Conservation (phyloP, 1,140 invertebrate species). For the Brachionus paranguensis region DNA sequence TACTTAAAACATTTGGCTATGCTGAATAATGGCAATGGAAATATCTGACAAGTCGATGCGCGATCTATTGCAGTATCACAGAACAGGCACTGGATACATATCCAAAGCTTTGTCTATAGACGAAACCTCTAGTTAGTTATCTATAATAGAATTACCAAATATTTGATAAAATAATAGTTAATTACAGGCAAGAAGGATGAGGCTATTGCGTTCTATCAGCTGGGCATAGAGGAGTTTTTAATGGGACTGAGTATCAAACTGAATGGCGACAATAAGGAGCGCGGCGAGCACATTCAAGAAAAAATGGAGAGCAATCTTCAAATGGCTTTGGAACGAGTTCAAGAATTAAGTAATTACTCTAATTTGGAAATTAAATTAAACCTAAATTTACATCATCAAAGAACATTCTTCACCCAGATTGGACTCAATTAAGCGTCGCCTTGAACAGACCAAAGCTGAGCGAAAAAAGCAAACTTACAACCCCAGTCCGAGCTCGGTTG, state of each 20-base stretch:
- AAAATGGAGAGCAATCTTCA: conserved; percentile 36
- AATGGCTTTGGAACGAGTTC: conserved; percentile 33
- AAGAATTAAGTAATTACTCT: neutral
- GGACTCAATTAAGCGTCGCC: neutral
- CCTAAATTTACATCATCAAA: neutral
- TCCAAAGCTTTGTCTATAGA: conserved; percentile 3
- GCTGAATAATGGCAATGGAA: neutral
- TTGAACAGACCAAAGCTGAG: neutral
- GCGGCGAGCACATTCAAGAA: neutral
- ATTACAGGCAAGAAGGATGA: conserved; percentile 15
- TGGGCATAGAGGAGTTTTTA: conserved; percentile 24
- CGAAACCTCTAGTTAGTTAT: conserved; percentile 4
- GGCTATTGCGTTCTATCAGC: conserved; percentile 16
- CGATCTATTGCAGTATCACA: conserved; percentile 5
- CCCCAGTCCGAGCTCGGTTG: neutral
- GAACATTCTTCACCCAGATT: neutral
- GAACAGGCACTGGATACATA: neutral
- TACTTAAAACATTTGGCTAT: neutral
- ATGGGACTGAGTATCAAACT: conserved; percentile 5
- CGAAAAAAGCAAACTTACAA: neutral
- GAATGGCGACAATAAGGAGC: neutral
- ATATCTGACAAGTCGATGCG: conserved; percentile 25
- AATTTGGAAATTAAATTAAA: neutral
- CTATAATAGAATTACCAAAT: neutral
- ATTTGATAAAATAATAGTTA: neutral